Evolutionary conservation across 2,888 invertebrate species (phyloP).

Genomic region (Xestia sexstrigata): DNA sequence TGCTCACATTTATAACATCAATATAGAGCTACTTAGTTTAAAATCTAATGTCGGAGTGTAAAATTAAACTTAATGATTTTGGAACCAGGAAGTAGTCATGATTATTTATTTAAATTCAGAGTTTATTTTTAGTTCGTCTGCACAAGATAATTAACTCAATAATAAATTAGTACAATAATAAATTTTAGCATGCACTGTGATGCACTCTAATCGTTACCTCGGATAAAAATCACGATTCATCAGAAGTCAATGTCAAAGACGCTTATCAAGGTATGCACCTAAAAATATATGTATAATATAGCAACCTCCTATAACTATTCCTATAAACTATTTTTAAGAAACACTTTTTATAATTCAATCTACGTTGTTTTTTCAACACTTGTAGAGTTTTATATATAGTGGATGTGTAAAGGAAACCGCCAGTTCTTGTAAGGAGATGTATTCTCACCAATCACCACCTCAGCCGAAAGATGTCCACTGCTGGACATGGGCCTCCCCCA

Average conservation of each 20-base stretch:
- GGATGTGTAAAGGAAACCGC: too few species aligned
- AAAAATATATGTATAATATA: background rate
- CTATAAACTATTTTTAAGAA: too few species aligned
- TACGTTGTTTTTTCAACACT: too few species aligned
- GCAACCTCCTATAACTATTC: background rate
- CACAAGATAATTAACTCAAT: conserved; percentile 21
- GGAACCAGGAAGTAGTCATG: conserved; percentile 6
- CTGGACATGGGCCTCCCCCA: too few species aligned
- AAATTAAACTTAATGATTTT: conserved; percentile 15
- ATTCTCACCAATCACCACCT: too few species aligned
- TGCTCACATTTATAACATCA: background rate
- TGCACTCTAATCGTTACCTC: conserved; percentile 26
- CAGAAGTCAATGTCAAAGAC: conserved; percentile 36
- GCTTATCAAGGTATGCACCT: background rate
- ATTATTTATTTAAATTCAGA: conserved; percentile 3
- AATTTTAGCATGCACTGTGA: background rate
- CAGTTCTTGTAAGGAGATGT: too few species aligned
- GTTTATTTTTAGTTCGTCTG: conserved; percentile 31
- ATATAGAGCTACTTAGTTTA: too few species aligned
- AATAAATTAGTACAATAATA: background rate
- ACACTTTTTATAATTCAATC: background rate
- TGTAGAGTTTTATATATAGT: too few species aligned
- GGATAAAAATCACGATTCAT: conserved; percentile 6
- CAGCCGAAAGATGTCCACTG: too few species aligned
- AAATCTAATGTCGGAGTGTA: conserved; percentile 5